These are phyloP conservation scores for Thysanoteuthis rhombus DNA, from an alignment of 2,888 invertebrate genomes.

Conservation along the genomic window DNA sequence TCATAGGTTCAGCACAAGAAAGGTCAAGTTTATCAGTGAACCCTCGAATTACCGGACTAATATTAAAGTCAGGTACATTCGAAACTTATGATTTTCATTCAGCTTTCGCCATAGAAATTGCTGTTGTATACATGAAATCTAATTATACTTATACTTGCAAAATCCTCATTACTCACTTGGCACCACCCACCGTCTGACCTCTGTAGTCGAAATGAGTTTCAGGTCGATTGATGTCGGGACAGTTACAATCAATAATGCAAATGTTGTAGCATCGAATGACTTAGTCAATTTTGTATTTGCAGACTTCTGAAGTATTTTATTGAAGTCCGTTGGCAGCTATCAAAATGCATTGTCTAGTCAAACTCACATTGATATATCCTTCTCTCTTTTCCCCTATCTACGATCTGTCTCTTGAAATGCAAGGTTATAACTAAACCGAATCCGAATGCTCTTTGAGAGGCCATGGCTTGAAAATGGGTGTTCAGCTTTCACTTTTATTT, in stretches of 20 bases:
- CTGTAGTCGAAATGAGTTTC: neutral
- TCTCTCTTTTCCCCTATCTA: neutral
- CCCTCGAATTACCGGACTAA: too few species aligned
- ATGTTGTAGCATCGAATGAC: neutral
- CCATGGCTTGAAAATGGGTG: neutral
- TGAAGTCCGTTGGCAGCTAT: slow-evolving; percentile 12
- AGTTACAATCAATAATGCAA: neutral
- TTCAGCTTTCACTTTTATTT: too few species aligned
- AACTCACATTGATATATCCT: neutral
- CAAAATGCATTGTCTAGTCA: neutral
- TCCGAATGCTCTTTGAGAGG: neutral
- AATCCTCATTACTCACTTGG: neutral
- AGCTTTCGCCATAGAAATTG: too few species aligned
- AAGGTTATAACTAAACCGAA: neutral
- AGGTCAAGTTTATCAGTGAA: too few species aligned
- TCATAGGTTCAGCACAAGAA: too few species aligned
- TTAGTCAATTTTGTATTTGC: slow-evolving; percentile 12
- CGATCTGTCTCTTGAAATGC: neutral
- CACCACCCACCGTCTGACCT: neutral
- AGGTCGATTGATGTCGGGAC: slow-evolving; percentile 12
- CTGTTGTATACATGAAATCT: neutral
- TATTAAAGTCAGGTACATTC: too few species aligned
- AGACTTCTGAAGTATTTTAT: neutral
- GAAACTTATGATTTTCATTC: too few species aligned
- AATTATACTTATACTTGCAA: neutral